Base-by-base conservation (phyloP, 2,888 invertebrate species). In the Melipona bicolor region DNA sequence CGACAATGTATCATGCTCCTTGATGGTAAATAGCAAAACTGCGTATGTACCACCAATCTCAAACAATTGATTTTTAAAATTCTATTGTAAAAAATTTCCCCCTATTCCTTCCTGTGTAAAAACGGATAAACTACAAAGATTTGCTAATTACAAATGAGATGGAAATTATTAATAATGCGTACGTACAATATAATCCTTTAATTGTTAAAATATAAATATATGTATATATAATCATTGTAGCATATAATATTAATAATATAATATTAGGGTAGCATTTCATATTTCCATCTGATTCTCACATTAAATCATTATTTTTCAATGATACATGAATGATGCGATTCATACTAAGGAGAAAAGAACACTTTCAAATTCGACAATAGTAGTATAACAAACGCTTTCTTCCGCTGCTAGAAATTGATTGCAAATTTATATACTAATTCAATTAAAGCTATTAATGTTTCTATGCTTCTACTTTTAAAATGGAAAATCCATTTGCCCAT, bases 191-290 rank as follows among this genome's bases (percentile, higher is more conserved):
- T 92, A 91, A 92, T 93, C 87, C 90, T 93, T 93, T 93, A 93
- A 92, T 93, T 93, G 92, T 91, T 93, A 93, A 93, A 93, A 93
- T 93, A 93, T 93, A 93, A 93, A 93, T 93, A 92, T 92, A 91
- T 91, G 89, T 91, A 88, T 72, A 43, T 91, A 91, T 90, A 91
- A 91, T 91, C 84, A 90, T 91, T 89, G 87, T 87, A 90, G 83
- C 87, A 87, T 90, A 89, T 88, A 90, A 88, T 90, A 89, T 87
- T 90, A 89, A 87, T 90, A 88, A 87, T 90, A 90, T 91, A 91
- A 91, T 92, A 92, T 90, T 90, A 89, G 89, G 91, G 90, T 91
- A 89, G 87, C 84, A 85, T 86, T 90, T 88, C 82, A 76, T 86
- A 84, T 86, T 83, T 89, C 81, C 82, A 88, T 89, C 86, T 85